phyloP scores from a whole-genome alignment of 1,140 invertebrate genomes.

The Phenacoccus solenopsis region DNA sequence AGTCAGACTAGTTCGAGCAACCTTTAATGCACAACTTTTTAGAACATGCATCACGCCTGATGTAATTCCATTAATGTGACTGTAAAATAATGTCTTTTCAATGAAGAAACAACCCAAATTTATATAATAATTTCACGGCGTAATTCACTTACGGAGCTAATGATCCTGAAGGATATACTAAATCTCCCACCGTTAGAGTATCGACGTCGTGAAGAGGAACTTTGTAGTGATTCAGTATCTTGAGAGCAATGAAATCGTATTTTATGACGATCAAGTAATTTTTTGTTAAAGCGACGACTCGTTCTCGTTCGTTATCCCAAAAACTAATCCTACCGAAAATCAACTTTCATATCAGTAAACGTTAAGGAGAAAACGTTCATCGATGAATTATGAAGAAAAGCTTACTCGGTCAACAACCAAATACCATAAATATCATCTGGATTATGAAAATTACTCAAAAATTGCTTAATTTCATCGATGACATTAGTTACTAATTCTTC shows the following conservation, averaged over 20 bases:
- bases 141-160: constrained; percentile 60
- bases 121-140: not conserved
- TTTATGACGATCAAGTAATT: constrained; percentile 57
- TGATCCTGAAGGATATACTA: constrained; percentile 63
- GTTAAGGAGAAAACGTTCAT: not conserved
- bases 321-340: constrained; percentile 49
- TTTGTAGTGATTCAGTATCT: constrained; percentile 46
- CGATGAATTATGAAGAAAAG: too few species aligned
- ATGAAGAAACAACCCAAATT: not conserved
- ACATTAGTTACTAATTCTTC: not conserved
- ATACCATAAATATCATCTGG: too few species aligned
- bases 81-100: constrained; percentile 30
- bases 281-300: constrained; percentile 57
- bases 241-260: constrained; percentile 72
- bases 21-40: constrained; percentile 49
- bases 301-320: constrained; percentile 76
- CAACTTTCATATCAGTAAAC: not conserved
- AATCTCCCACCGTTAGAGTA: constrained; percentile 55
- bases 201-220: constrained; percentile 51
- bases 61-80: constrained; percentile 53
- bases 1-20: constrained; percentile 21
- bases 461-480: too few species aligned
- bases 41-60: constrained; percentile 52
- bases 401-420: not conserved
- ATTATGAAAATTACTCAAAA: too few species aligned